Conservation (phyloP, 2,797 vertebrate species). For the Garrulus glandarius region DNA sequence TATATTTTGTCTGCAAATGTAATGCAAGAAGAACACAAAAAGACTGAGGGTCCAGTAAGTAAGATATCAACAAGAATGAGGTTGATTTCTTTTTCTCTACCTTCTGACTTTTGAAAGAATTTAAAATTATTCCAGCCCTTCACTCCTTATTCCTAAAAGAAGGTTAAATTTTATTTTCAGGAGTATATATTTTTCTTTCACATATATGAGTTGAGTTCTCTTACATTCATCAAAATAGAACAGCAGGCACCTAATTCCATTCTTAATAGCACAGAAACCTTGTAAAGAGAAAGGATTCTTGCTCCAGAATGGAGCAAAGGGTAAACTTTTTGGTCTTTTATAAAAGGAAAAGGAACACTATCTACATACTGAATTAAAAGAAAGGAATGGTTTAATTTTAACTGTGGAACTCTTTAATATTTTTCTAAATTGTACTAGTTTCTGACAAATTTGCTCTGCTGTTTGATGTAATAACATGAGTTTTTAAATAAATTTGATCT, state of each 20-base stretch:
- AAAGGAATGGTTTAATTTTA: background rate
- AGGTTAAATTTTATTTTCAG: background rate
- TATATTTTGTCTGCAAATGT: background rate
- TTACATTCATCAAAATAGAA: background rate
- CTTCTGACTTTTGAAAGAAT: background rate
- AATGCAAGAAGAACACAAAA: background rate
- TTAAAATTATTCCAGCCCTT: background rate
- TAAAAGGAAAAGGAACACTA: background rate
- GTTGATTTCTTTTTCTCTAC: background rate
- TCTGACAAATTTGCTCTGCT: background rate
- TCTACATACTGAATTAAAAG: background rate
- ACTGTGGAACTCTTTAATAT: background rate
- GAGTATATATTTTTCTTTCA: background rate
- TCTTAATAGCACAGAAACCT: background rate
- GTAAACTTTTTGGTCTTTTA: background rate
- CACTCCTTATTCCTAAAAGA: background rate
- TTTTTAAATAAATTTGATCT: background rate
- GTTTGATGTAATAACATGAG: background rate
- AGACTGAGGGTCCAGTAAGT: background rate
- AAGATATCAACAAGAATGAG: background rate
- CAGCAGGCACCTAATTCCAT: background rate
- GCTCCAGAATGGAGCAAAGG: background rate
- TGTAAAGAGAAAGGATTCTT: background rate
- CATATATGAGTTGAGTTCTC: rapidly evolving
- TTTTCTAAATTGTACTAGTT: background rate